Evolutionary conservation across 1,140 invertebrate genomes (phyloP).

Genomic region (Atta colombica): DNA sequence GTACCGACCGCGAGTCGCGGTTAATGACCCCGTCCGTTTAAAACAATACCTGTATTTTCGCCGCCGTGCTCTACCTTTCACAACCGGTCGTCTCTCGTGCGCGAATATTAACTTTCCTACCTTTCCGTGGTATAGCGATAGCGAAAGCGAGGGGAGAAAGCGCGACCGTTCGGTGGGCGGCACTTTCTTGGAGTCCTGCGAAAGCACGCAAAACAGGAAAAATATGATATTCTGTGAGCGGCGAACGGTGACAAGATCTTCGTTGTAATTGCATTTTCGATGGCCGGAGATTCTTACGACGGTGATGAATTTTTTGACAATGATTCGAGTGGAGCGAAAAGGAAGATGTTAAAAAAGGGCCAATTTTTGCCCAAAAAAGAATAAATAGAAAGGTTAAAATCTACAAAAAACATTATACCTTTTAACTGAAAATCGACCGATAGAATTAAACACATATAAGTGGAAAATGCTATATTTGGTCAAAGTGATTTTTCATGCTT

Average conservation of each 20-base stretch:
- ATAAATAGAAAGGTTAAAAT: too few species aligned
- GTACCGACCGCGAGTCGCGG: neutral
- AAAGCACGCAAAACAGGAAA: conserved; percentile 37
- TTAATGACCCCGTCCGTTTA: conserved; percentile 16
- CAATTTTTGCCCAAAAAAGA: too few species aligned
- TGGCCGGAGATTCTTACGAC: neutral
- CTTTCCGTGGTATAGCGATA: conserved; percentile 59
- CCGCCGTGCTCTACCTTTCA: conserved; percentile 40
- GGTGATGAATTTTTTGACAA: neutral
- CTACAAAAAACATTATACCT: too few species aligned
- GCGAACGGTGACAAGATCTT: neutral
- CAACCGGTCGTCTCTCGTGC: conserved; percentile 7
- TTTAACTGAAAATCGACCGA: too few species aligned
- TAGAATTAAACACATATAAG: too few species aligned
- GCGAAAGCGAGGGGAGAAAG: conserved; percentile 77
- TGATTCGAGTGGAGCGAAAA: neutral
- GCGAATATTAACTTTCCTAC: conserved; percentile 41
- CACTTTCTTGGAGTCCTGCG: conserved; percentile 42
- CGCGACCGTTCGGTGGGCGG: conserved; percentile 60
- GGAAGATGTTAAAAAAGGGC: too few species aligned
- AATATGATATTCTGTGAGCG: neutral
- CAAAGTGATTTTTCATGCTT: too few species aligned
- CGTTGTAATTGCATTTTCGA: neutral
- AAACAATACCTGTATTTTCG: conserved; percentile 42
- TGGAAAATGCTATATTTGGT: too few species aligned